Evolutionary conservation across 1,140 invertebrate genomes (phyloP), one percentile per base, ranked within the genome.

Genomic region (Apis cerana): DNA sequence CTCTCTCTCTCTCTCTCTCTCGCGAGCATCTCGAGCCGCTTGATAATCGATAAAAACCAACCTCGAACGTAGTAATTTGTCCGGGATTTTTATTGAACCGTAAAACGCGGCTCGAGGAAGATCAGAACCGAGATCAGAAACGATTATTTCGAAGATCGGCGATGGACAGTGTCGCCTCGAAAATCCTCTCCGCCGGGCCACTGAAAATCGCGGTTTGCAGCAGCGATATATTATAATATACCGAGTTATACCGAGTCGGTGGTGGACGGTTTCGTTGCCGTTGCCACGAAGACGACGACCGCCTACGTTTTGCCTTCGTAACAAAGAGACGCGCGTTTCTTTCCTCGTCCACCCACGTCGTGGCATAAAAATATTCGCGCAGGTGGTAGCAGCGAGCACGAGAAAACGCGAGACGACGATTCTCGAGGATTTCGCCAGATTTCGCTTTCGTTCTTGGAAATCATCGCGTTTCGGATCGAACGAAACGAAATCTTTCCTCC

Each of bases 301-400:
- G 83, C 84, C 83, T 85, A 85, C 83, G 80, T 81, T 85, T 86
- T 58, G 76, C 85, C 85, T 75, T 71, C 82, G 85, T 80, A 85
- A 86, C 85, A 88, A 86, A 88, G 87, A 84, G 85, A 86, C 65
- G 79, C 79, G 85, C 85, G 86, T 86, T 88, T 88, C 84, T 88
- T 86, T 85, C 78, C 65, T 65, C 79, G 79, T 85, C 82, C 82
- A 82, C 87, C 85, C 85, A 86, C 87, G 87, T 76, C 33, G 81
- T 33, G 61, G 75, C 69, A 80, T 82, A 87, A 88, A 88, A 87
- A 87, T 87, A 83, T 50, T 56, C 71, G 67, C 54, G 83, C 87
- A 88, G 87, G 87, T 88, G 87, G 87, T 82, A 78, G 80, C 80
- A 67, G 33, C 33, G 33, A 3, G 2, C 2, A 27, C 11, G 52